Evolutionary conservation across 2,113 vertebrate species (phyloP).

Genomic region (Cyprinodon brontotheroides): DNA sequence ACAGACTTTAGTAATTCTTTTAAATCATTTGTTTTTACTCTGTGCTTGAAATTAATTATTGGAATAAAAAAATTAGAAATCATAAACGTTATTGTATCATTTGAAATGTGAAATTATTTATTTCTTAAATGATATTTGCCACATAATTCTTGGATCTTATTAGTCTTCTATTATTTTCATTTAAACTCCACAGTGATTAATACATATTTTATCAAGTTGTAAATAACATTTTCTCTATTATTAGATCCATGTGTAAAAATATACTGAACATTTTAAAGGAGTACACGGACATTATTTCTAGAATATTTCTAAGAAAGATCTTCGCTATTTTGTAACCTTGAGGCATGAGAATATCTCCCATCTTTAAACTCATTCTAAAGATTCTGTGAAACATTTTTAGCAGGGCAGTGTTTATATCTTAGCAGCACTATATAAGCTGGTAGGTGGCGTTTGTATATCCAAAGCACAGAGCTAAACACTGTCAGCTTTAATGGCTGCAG

Average conservation of each 20-base stretch:
- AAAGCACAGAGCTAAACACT: neutral
- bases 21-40: neutral
- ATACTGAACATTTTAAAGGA: no score
- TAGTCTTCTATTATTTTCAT: neutral
- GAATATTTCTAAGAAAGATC: no score
- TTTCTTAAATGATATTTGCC: neutral
- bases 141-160: neutral
- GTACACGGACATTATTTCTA: no score
- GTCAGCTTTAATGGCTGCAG: neutral
- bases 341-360: no score
- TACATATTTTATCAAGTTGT: neutral
- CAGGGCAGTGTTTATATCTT: neutral
- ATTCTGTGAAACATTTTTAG: neutral
- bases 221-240: neutral
- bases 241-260: neutral
- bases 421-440: neutral
- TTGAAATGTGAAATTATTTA: neutral
- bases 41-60: neutral
- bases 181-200: neutral
- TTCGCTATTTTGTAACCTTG: no score
- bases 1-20: no score
- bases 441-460: neutral
- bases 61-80: no score
- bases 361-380: no score
- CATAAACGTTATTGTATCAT: neutral